Evolutionary conservation across 2,888 invertebrate genomes (phyloP).

Genomic region (Oligia latruncula): DNA sequence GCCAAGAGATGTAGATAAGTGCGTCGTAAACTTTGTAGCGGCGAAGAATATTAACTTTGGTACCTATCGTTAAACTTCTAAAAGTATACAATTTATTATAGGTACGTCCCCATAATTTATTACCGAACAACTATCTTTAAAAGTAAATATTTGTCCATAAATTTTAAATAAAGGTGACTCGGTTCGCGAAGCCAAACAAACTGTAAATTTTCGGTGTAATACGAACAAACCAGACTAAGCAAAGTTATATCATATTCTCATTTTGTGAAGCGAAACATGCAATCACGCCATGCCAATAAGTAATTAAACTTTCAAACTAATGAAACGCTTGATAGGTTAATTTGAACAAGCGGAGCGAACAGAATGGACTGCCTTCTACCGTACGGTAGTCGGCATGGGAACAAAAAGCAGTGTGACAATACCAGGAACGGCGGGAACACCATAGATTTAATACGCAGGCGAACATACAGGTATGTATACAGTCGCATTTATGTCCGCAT

Average conservation of each 20-base stretch:
- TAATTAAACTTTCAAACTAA: slow-evolving; percentile 63
- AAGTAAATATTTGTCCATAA: slow-evolving; percentile 41
- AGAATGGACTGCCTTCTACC: slow-evolving; percentile 32
- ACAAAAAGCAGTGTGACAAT: slow-evolving; percentile 55
- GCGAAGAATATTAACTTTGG: slow-evolving; percentile 54
- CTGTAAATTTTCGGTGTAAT: slow-evolving; percentile 23
- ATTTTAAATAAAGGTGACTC: slow-evolving; percentile 51
- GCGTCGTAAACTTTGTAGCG: slow-evolving; percentile 57
- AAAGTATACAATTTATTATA: slow-evolving; percentile 60
- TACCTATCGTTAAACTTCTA: slow-evolving; percentile 57
- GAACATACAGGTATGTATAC: slow-evolving; percentile 3
- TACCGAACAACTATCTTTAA: slow-evolving; percentile 38
- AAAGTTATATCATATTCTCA: slow-evolving; percentile 45
- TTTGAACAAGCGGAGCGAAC: slow-evolving; percentile 43
- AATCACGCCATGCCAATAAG: slow-evolving; percentile 53
- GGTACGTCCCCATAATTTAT: slow-evolving; percentile 54
- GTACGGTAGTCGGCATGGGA: slow-evolving; percentile 35
- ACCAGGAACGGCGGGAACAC: slow-evolving; percentile 14
- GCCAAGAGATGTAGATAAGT: slow-evolving; percentile 49
- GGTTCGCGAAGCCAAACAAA: slow-evolving; percentile 10
- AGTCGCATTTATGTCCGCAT: slow-evolving; percentile 46
- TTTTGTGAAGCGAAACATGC: slow-evolving; percentile 51
- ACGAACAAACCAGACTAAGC: slow-evolving; percentile 19
- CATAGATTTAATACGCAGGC: slow-evolving; percentile 24
- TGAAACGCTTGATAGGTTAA: slow-evolving; percentile 62